Evolutionary conservation across 2,888 invertebrate species (phyloP).

Genomic region (Drosophila leonis): DNA sequence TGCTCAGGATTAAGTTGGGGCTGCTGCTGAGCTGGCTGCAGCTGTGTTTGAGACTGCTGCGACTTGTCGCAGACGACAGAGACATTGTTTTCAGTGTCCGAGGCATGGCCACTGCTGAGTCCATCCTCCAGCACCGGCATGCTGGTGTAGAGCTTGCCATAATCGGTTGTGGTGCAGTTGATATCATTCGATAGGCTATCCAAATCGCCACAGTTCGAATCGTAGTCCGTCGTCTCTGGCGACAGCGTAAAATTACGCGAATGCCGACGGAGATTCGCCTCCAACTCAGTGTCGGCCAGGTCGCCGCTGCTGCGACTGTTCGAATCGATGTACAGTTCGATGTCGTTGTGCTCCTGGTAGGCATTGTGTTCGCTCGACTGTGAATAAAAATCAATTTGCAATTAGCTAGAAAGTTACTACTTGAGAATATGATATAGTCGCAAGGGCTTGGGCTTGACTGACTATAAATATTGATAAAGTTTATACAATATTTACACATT

Average conservation of each 20-base stretch:
- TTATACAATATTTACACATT: no score
- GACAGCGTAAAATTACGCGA: conserved; percentile 95
- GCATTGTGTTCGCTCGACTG: conserved; percentile 66
- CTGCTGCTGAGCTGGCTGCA: conserved; percentile 48
- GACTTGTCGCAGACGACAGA: conserved; percentile 77
- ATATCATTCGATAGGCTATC: conserved; percentile 88
- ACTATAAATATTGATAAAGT: no score
- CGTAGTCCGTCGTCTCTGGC: conserved; percentile 96
- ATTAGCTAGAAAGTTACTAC: neutral
- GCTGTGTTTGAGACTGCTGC: conserved; percentile 35
- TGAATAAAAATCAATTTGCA: neutral
- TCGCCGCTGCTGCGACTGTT: conserved; percentile 85
- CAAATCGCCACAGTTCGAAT: conserved; percentile 94
- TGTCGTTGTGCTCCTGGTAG: conserved; percentile 84
- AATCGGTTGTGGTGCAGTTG: conserved; percentile 86
- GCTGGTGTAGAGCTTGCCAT: conserved; percentile 89
- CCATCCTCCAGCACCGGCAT: conserved; percentile 98
- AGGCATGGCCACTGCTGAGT: conserved; percentile 96
- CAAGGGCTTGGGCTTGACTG: neutral
- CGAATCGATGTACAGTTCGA: conserved; percentile 85
- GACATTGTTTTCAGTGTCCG: conserved; percentile 94
- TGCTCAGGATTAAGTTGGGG: conserved; percentile 34
- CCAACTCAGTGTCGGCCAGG: conserved; percentile 83
- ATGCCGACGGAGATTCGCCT: conserved; percentile 86
- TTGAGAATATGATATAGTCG: no score